Conservation (phyloP, 2,113 vertebrate genomes). For the Prietella phreatophila region DNA sequence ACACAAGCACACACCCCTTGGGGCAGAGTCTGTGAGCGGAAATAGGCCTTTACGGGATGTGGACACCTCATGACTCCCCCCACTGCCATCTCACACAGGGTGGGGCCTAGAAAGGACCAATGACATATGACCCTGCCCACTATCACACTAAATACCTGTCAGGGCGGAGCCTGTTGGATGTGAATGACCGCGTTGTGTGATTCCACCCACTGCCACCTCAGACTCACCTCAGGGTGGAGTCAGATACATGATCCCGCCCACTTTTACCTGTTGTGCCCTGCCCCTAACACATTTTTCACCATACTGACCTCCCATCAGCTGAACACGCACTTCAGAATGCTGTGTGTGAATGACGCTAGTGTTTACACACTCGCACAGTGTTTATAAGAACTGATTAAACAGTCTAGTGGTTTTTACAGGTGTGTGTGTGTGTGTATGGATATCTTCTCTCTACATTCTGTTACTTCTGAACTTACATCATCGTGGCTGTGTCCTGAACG, state of each 20-base stretch:
- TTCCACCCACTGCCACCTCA: not conserved
- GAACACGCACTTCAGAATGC: not conserved
- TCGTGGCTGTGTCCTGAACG: not conserved
- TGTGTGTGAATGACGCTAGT: constrained; percentile 6
- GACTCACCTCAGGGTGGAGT: not conserved
- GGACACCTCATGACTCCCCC: not conserved
- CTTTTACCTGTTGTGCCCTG: not conserved
- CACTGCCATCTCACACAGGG: not conserved
- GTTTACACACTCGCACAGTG: not conserved
- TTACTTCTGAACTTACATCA: not conserved
- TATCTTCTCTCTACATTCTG: not conserved
- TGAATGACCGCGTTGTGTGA: not conserved
- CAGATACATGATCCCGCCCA: not conserved
- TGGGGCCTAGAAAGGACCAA: not conserved
- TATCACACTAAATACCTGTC: not conserved
- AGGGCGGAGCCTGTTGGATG: not conserved
- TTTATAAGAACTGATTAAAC: not conserved
- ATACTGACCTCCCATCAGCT: constrained; percentile 12
- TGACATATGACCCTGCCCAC: not conserved
- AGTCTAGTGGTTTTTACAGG: not conserved
- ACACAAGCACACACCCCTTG: not conserved
- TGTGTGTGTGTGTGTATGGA: not conserved
- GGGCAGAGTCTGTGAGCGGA: not conserved
- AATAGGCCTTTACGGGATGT: not conserved
- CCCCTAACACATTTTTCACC: not conserved